These are phyloP conservation scores for Cataglyphis albicans DNA, from an alignment of 2,888 invertebrate genomes.

Conservation along the genomic window DNA sequence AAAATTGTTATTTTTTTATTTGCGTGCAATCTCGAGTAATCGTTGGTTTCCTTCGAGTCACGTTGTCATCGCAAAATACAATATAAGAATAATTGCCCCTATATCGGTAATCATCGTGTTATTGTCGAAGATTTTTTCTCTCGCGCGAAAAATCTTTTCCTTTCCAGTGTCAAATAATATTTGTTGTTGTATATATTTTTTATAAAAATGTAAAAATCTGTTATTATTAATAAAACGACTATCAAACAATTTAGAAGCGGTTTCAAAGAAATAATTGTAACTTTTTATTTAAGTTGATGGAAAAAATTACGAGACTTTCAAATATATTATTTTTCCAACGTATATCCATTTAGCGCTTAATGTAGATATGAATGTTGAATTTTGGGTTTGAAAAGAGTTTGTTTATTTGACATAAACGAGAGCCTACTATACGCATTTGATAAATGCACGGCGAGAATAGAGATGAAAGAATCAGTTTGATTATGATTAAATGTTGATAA, in stretches of 20 bases:
- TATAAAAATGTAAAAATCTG: not conserved
- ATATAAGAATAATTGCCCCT: conserved; percentile 1
- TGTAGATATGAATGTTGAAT: not conserved
- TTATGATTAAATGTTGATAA: not conserved
- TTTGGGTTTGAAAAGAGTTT: not conserved
- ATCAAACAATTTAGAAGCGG: not conserved
- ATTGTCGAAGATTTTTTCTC: not conserved
- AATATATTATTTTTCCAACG: not conserved
- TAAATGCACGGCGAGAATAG: not conserved
- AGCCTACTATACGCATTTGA: not conserved
- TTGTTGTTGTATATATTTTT: not conserved
- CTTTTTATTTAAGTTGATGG: not conserved
- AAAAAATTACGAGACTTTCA: not conserved
- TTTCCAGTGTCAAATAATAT: not conserved
- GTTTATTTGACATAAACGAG: not conserved
- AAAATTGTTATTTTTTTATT: conserved; percentile 25
- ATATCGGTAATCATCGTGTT: not conserved
- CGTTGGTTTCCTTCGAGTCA: conserved; percentile 5
- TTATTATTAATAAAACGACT: conserved; percentile 2
- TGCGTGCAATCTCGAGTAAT: conserved; percentile 17
- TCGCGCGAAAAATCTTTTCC: not conserved
- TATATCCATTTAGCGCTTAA: not conserved
- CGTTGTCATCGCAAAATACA: conserved; percentile 3
- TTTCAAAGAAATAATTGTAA: not conserved
- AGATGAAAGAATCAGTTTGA: not conserved